Evolutionary conservation across 2,888 invertebrate species (phyloP).

Genomic region (Drepana falcataria): DNA sequence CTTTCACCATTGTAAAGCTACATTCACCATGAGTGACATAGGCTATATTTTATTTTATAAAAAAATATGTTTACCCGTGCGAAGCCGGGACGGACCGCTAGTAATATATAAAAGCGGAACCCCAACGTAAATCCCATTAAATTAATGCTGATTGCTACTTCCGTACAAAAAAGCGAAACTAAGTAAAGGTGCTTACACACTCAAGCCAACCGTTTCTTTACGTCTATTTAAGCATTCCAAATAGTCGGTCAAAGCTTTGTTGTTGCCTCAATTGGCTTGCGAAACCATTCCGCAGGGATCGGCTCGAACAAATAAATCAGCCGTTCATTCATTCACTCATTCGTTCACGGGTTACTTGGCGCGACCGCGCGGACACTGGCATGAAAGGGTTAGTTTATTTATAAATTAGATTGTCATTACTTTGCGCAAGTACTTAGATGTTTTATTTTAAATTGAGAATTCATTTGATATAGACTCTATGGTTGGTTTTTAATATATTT

Average conservation of each 20-base stretch:
- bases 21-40: no score
- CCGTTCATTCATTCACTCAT: constrained; percentile 43
- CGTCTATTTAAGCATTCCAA: constrained; percentile 57
- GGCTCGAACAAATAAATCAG: constrained; percentile 55
- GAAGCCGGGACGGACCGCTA: no score
- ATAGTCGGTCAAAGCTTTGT: constrained; percentile 60
- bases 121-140: not conserved
- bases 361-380: constrained; percentile 23
- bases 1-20: no score
- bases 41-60: no score
- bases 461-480: no score
- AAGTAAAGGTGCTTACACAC: constrained; percentile 10
- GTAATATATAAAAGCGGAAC: not conserved
- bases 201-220: constrained; percentile 25
- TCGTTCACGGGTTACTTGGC: constrained; percentile 27
- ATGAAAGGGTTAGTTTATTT: constrained; percentile 29
- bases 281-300: constrained; percentile 40
- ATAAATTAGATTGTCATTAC: constrained; percentile 24
- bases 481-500: no score
- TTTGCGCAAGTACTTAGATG: constrained; percentile 4
- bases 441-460: not conserved
- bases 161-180: constrained; percentile 2
- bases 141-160: not conserved
- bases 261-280: constrained; percentile 50
- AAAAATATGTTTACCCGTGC: no score